Evolutionary conservation across 2,113 vertebrate genomes (phyloP).

Genomic region (Caranx melampygus): DNA sequence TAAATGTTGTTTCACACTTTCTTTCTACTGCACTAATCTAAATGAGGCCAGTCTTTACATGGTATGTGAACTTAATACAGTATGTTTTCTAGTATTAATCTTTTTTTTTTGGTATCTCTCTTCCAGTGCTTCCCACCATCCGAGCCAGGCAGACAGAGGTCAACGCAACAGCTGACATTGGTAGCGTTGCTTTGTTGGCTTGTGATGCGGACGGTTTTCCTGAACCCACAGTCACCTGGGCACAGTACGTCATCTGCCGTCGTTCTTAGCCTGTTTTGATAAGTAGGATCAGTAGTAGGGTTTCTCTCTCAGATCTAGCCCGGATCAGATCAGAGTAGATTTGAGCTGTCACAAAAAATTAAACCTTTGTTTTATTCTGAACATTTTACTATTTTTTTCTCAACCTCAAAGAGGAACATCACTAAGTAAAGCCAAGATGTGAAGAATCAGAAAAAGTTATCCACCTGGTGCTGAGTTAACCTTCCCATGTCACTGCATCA

Average conservation of each 20-base stretch:
- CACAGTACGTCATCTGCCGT: constrained; percentile 84
- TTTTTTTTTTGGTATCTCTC: background rate
- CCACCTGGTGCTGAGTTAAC: no score
- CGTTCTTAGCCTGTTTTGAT: background rate
- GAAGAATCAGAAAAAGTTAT: background rate
- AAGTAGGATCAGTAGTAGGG: background rate
- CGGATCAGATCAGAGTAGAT: background rate
- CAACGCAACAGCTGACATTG: constrained; percentile 93
- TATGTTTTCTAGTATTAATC: background rate
- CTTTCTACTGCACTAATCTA: no score
- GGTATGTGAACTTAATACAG: background rate
- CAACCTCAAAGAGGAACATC: no score
- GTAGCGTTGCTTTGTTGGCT: constrained; percentile 88
- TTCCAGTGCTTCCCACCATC: constrained; percentile 92
- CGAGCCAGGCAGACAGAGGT: constrained; percentile 88
- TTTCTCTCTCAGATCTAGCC: background rate
- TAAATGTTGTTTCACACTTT: no score
- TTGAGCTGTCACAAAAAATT: background rate
- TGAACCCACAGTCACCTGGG: constrained; percentile 94
- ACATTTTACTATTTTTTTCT: background rate
- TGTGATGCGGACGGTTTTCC: constrained; percentile 96
- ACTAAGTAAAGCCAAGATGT: background rate
- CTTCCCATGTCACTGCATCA: background rate
- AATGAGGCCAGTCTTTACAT: no score
- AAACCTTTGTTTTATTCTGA: background rate